Evolutionary conservation across 2,113 vertebrate genomes (phyloP).

Genomic region (Egretta garzetta): DNA sequence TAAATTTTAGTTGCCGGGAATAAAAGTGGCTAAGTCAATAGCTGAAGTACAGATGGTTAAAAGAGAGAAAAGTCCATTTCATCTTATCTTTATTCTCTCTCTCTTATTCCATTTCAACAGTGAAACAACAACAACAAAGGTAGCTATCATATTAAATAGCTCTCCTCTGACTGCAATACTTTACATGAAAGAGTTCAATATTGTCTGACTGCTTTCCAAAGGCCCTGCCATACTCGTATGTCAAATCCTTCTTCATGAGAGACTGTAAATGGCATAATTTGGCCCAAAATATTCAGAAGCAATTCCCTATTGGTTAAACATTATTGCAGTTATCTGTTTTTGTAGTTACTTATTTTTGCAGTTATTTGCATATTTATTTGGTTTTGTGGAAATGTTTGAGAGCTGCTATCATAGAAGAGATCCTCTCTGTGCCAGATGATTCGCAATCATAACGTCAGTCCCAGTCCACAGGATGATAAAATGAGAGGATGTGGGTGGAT

Average conservation of each 20-base stretch:
- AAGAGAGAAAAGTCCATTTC: not conserved
- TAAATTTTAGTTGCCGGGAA: not conserved
- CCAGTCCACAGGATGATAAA: not conserved
- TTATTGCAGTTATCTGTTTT: not conserved
- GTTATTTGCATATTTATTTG: not conserved
- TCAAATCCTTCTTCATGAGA: not conserved
- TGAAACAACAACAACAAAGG: not conserved
- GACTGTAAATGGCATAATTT: not conserved
- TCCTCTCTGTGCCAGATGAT: not conserved
- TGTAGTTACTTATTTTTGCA: not conserved
- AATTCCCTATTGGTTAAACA: not conserved
- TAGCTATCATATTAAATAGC: not conserved
- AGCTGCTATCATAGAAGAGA: not conserved
- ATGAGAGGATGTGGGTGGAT: not conserved
- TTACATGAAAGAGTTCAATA: not conserved
- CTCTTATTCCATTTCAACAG: not conserved
- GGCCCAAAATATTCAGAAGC: not conserved
- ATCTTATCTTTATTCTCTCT: not conserved
- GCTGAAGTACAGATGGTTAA: not conserved
- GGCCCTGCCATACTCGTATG: not conserved
- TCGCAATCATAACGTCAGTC: not conserved
- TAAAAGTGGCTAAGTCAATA: not conserved
- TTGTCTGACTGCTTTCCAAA: not conserved
- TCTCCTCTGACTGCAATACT: not conserved
- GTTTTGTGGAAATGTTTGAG: not conserved